Conservation (phyloP, 1,140 invertebrate species). For the Drosophila repletoides region DNA sequence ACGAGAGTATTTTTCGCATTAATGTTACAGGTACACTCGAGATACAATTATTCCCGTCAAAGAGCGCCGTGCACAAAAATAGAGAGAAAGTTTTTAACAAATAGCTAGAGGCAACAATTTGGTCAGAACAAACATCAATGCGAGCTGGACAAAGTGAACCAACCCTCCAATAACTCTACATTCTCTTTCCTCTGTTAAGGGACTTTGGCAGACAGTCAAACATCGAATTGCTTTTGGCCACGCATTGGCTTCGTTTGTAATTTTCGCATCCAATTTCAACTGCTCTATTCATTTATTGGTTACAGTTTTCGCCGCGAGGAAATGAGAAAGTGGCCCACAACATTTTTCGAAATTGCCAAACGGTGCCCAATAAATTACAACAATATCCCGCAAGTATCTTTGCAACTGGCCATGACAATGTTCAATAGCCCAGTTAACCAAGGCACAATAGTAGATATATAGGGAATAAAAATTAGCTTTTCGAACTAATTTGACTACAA, state of each 20-base stretch:
- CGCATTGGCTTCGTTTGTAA: slow-evolving; percentile 42
- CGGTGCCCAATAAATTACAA: slow-evolving; percentile 36
- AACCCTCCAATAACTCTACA: not conserved
- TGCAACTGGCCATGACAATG: not conserved
- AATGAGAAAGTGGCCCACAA: slow-evolving; percentile 1
- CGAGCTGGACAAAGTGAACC: not conserved
- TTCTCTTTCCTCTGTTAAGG: not conserved
- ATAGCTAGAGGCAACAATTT: slow-evolving; percentile 5
- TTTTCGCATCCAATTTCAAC: slow-evolving; percentile 33
- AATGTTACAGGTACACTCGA: slow-evolving; percentile 2
- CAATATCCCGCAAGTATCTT: slow-evolving; percentile 5
- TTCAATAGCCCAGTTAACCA: not conserved
- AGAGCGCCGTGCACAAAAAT: not conserved
- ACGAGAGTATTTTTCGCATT: not conserved
- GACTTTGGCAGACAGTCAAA: not conserved
- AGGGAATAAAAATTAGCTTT: slow-evolving; percentile 7
- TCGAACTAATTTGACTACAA: slow-evolving; percentile 2
- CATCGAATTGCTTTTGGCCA: slow-evolving; percentile 46
- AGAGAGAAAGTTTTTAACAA: slow-evolving; percentile 8
- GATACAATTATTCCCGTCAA: slow-evolving; percentile 1
- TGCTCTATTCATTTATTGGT: slow-evolving; percentile 25
- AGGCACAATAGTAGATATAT: not conserved
- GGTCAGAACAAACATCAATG: slow-evolving; percentile 1
- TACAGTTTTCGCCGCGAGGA: not conserved
- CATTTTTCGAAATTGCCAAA: slow-evolving; percentile 18